Base-by-base conservation (phyloP, 2,113 vertebrate species). In the Charadrius vociferus region DNA sequence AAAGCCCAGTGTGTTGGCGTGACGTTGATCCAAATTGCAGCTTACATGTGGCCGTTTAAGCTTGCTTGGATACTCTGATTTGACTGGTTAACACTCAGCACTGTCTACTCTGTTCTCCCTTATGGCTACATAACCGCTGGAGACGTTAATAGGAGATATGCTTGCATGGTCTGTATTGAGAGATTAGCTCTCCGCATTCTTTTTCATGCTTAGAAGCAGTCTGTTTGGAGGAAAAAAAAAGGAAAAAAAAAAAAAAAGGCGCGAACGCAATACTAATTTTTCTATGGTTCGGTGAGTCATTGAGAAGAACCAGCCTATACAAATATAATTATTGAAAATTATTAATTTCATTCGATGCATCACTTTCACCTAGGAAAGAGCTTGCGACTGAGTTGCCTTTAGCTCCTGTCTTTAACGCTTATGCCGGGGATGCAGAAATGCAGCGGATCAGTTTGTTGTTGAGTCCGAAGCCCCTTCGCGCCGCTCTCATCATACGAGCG, bases 21-120 rank as follows among this genome's bases (percentile, higher is more conserved):
- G 95, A 97, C 61, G 32, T 94, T 97, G 94, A 97, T 97, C 93
- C 94, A 95, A 97, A 96, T 93, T 78, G 87, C 71, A 83, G 93
- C 53, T 73, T 93, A 88, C 94, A 8, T 86, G 90, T 68, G 86
- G 90, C 92, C 21, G 0, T 73, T 89, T 62, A 70, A 95, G 88
- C 86, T 82, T 37, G 65, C 72, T 61, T 89, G 97, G 97, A 32
- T 85, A 55, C 88, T 32, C 0, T 39, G 92, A 90, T 94, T 62
- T 96, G 82, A 94, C 91, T 86, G 87, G 55, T 78, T 84, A 50
- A 67, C 88, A 32, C 94, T 96, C 96, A 92, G 92, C 92, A 79
- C 88, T 89, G 88, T 92, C 95, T 75, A 7, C 62, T 94, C 86
- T 3, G n/a, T 5, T 95, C 92, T 95, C 74, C 27, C 73, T 72